Percentiles rank a stretch among this genome's conserved stretches.
Conservation (phyloP, 1,140 invertebrate species). For the Brachionus koreanus region DNA sequence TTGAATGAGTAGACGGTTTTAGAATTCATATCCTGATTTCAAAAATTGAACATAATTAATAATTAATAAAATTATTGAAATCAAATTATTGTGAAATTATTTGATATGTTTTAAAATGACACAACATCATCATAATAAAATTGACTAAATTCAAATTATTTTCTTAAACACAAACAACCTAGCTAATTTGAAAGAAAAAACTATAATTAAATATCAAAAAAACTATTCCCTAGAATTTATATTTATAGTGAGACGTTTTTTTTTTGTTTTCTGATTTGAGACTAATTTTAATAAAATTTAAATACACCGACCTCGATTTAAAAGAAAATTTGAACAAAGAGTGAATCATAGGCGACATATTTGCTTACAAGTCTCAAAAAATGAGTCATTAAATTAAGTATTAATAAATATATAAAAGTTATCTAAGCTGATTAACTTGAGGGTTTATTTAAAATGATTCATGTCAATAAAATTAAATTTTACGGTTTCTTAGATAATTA, state of each 20-base stretch:
- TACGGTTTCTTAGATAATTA: too few relatives aligned
- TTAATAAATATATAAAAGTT: not conserved
- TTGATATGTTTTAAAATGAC: not conserved
- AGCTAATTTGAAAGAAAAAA: not conserved
- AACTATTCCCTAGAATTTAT: not conserved
- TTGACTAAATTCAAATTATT: not conserved
- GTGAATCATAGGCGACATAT: not conserved
- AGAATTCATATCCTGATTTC: slow-evolving; percentile 3
- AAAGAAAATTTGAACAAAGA: not conserved
- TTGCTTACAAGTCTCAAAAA: not conserved
- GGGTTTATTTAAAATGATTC: too few relatives aligned
- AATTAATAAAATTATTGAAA: not conserved
- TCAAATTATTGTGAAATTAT: not conserved
- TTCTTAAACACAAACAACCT: not conserved
- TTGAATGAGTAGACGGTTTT: not conserved
- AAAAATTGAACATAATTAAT: not conserved
- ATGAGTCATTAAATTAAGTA: not conserved
- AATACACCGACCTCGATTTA: not conserved
- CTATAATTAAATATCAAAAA: not conserved
- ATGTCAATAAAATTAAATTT: too few relatives aligned
- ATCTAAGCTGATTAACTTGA: too few relatives aligned
- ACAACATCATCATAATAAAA: not conserved
- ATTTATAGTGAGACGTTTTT: not conserved
- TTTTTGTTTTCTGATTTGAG: not conserved
- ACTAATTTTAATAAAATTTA: not conserved